Evolutionary conservation across 2,113 vertebrate species (phyloP), one percentile per base, ranked within the genome.

Genomic region (Corythornis vintsioides): DNA sequence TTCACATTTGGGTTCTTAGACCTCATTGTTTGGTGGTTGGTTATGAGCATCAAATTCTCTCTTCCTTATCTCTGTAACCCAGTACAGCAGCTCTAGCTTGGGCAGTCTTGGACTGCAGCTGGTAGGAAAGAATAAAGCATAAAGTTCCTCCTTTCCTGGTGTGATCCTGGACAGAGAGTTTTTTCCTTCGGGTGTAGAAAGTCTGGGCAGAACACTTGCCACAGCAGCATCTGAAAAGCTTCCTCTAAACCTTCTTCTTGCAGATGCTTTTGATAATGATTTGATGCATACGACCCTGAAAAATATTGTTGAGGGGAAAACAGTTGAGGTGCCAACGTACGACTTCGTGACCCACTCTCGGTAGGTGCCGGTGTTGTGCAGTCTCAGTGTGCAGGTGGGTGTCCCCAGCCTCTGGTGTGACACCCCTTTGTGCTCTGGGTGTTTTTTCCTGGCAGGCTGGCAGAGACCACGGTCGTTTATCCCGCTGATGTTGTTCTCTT

Each of bases 301-400:
- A 52, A 98, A 97, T 60, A 99, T 99, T 0, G 98, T 98, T 10
- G 99, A 99, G 75, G 99, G 99, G 45, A 98, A 97, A 47, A 98
- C 98, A 0, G 99, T 99, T 1, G 98, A 99, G 95, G 98, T 99
- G 10, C 99, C 99, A 0, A 98, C 98, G 0, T 99, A 99, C 1
- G 99, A 99, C 96, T 99, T 99, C 4, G 98, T 99, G 94, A 99
- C 98, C 10, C 99, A 99, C 96, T 99, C 99, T 24, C 98, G 99
- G 99, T 98, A 56, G 92, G 97, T 21, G 19, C 14, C 3, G 3
- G 42, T 14, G 47, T 13, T 20, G 40, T 21, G 57, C 1, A 11
- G 29, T 1, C 15, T 9, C 13, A 4, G 2, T 1, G n/a, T 3
- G 38, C 1, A 2, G 4, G 45, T 15, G 35, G 35, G 0, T 38